Conservation (phyloP, 2,888 invertebrate genomes). For the Meliscaeva auricollis region DNA sequence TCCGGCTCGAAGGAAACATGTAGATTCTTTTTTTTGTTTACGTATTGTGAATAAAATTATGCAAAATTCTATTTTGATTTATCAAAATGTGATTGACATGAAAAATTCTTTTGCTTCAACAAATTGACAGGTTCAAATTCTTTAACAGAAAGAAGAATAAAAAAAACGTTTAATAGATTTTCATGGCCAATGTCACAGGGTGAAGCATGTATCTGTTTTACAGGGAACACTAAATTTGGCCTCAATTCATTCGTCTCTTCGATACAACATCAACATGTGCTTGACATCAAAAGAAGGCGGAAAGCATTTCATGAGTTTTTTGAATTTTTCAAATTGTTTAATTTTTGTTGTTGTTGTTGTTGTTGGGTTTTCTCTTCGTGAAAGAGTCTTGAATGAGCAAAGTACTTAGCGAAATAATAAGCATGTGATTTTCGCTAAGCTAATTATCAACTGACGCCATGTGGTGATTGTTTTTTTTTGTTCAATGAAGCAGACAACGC, state of each 20-base stretch:
- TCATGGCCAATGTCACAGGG: conserved; percentile 48
- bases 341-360: conserved; percentile 8
- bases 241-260: conserved; percentile 19
- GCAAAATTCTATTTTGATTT: background rate
- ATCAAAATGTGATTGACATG: background rate
- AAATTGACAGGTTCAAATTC: conserved; percentile 15
- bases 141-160: background rate
- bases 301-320: conserved; percentile 47
- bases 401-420: conserved; percentile 13
- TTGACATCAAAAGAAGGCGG: conserved; percentile 71
- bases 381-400: conserved; percentile 11
- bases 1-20: conserved; percentile 87
- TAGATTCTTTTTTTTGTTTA: conserved; percentile 44
- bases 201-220: conserved; percentile 44
- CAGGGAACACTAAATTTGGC: conserved; percentile 49
- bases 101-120: conserved; percentile 2
- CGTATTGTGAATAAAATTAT: background rate
- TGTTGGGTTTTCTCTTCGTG: background rate
- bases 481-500: background rate
- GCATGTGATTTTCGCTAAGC: conserved; percentile 33
- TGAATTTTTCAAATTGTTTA: conserved; percentile 42
- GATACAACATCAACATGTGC: conserved; percentile 48
- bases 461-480: conserved; percentile 8
- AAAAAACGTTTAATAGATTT: conserved; percentile 22
- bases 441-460: conserved; percentile 30